Evolutionary conservation across 2,888 invertebrate species (phyloP), one percentile per base, ranked within the genome.

Genomic region (Pristionchus japonicus): DNA sequence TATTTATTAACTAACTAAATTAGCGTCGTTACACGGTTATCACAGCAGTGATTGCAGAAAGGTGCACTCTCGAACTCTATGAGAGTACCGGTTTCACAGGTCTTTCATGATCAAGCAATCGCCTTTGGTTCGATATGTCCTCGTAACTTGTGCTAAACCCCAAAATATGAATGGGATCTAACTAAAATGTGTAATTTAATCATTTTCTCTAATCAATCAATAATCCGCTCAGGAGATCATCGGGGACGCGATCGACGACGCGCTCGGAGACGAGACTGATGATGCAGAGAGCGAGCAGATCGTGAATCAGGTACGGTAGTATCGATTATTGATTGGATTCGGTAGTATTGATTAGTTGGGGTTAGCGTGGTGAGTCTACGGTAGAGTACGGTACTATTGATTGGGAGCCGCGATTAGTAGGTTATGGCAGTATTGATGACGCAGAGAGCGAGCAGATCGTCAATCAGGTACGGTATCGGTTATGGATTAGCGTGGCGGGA

Each of bases 211-310:
- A 37, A 77, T 57, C 27, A 37, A 37, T 49, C 27, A 43, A 43
- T 99, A 34, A 67, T 31, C 20, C 9, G n/a, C n/a, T 0, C 64
- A 67, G 64, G 77, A 99, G 95, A 98, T 99, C 96, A 99, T 99
- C 97, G 98, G 97, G 95, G 99, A 99, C 95, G 98, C 98, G 84
- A 99, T 99, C 94, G 99, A 99, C 95, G 99, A 99, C 95, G 99
- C 99, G 0, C 98, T 99, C 97, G 99, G 97, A 93, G 99, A 97
- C 91, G 99, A 98, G 94, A 98, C 97, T 80, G 99, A 99, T 95
- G 98, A 98, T 95, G 98, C 98, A 94, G 99, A 99, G 95, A 98
- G 97, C 84, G 94, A 94, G 74, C 89, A 89, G 80, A 90, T 94
- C 64, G 94, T 94, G 20, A 92, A 94, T 86, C 94, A 94, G 91